These are phyloP conservation scores for Papilio dardanus DNA, from an alignment of 1,140 invertebrate species.

Conservation along the genomic window DNA sequence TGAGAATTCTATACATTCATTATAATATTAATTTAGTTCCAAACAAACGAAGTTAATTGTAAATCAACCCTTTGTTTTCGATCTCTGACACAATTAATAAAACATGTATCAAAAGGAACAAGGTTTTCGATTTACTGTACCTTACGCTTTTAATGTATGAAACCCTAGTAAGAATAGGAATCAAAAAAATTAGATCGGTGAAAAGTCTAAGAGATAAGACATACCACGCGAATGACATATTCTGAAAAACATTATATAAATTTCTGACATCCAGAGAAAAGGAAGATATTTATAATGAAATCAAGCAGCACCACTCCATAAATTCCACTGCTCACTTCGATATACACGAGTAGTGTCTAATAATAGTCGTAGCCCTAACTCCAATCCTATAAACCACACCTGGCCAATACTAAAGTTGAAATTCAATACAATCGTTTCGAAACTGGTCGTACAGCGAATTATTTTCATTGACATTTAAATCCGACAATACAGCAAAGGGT, in stretches of 20 bases:
- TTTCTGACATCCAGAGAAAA: no score
- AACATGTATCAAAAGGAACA: neutral
- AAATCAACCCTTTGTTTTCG: neutral
- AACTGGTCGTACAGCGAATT: neutral
- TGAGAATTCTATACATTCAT: conserved; percentile 62
- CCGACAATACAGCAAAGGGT: no score
- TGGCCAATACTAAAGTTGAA: neutral
- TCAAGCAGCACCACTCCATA: neutral
- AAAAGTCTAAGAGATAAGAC: no score
- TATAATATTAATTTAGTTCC: neutral
- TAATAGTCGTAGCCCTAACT: neutral
- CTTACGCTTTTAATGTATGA: neutral
- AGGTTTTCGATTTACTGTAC: neutral
- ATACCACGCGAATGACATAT: no score
- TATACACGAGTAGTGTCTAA: neutral
- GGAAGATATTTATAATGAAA: neutral
- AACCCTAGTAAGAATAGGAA: neutral
- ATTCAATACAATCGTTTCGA: neutral
- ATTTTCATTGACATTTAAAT: neutral
- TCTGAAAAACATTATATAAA: no score
- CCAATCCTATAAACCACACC: conserved; percentile 5
- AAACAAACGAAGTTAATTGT: neutral
- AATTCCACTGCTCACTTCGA: conserved; percentile 4
- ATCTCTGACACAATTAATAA: neutral
- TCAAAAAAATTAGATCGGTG: no score